These are phyloP conservation scores for Lasioglossum albipes DNA, from an alignment of 1,140 invertebrate genomes.

Conservation along the genomic window DNA sequence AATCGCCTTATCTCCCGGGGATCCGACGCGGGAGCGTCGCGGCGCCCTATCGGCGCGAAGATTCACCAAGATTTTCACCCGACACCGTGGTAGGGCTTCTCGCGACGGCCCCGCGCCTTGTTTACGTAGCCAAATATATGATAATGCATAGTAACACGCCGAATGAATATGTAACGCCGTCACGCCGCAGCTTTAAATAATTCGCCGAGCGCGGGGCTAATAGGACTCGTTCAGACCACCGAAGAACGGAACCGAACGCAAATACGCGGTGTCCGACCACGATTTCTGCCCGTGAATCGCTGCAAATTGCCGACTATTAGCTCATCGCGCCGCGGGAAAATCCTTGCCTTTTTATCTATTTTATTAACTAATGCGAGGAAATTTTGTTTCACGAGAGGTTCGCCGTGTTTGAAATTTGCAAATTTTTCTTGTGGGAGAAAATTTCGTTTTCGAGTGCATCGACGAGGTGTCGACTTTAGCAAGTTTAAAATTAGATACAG, in stretches of 20 bases:
- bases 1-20: slow-evolving; percentile 58
- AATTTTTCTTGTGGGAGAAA: no score
- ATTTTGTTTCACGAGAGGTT: no score
- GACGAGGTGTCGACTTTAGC: no score
- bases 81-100: not conserved
- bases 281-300: no score
- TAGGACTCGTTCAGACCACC: not conserved
- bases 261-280: no score
- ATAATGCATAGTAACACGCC: slow-evolving; percentile 26
- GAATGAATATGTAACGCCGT: slow-evolving; percentile 33
- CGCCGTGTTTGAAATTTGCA: no score
- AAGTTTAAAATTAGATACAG: no score
- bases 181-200: slow-evolving; percentile 7
- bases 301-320: no score
- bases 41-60: slow-evolving; percentile 5
- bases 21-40: not conserved
- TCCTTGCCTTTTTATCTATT: no score
- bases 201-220: slow-evolving; percentile 1
- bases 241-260: not conserved
- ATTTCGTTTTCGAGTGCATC: no score
- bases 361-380: no score
- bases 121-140: slow-evolving; percentile 44
- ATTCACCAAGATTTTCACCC: slow-evolving; percentile 21
- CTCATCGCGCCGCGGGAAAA: no score
- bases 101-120: not conserved